phyloP scores from a whole-genome alignment of 92 coral and sea anemone species.

The Micromussa lordhowensis region DNA sequence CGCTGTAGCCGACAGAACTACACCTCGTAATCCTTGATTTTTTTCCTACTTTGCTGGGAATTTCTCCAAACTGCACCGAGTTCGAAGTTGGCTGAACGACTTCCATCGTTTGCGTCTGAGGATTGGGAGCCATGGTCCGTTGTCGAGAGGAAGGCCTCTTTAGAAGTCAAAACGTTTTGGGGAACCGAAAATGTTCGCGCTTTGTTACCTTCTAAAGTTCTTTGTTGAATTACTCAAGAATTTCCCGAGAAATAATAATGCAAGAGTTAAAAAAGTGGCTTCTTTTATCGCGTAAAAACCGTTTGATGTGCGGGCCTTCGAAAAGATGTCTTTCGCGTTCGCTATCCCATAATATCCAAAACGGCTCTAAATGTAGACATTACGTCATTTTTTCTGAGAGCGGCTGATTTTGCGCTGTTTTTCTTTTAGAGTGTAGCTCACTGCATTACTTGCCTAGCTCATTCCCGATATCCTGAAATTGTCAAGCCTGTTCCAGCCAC shows the following conservation, averaged over 20 bases:
- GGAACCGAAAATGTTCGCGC: no score
- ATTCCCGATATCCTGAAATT: no score
- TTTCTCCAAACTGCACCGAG: background rate
- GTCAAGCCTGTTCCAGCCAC: no score
- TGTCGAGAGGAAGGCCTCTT: background rate
- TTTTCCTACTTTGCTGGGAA: background rate
- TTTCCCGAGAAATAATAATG: background rate
- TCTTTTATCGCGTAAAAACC: background rate
- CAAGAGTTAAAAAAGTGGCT: background rate
- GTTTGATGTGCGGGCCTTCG: background rate
- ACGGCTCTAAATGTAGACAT: background rate
- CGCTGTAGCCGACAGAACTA: background rate
- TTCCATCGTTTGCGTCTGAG: background rate
- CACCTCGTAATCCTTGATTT: background rate
- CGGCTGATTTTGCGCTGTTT: no score
- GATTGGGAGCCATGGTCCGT: slow-evolving; percentile 3
- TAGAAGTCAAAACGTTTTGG: no score
- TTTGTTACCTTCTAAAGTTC: background rate
- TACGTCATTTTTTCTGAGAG: background rate
- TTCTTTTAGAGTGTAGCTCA: no score
- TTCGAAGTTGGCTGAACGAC: background rate
- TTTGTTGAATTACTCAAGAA: background rate
- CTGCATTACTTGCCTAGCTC: no score
- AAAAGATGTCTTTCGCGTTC: no score
- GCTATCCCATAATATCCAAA: background rate